Evolutionary conservation across 1,140 invertebrate species (phyloP), one percentile per base, ranked within the genome.

Genomic region (Drusus annulatus): DNA sequence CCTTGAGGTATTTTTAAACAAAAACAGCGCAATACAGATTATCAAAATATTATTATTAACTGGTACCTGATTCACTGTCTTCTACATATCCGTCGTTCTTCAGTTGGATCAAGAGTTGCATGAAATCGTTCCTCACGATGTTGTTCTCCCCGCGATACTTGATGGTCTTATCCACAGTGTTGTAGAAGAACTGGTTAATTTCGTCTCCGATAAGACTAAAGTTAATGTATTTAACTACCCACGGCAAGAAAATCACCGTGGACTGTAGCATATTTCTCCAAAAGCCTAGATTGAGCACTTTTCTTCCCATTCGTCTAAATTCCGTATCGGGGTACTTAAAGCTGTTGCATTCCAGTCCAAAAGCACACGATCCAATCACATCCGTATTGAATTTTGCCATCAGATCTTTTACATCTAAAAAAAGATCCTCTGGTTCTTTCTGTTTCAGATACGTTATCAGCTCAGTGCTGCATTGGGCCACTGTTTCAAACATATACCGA

Each of bases 401-500:
- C 0, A 86, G 7, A 3, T 87, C 85, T 76, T 85, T 86, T 1
- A 84, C 65, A 8, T 87, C 85, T 8, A 88, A 25, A 17, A 13
- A 13, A 0, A 15, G 16, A 2, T 56, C 28, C 0, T 21, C 45
- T 87, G 84, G 19, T 1, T 63, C 31, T 60, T 0, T 17, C 51
- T 15, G 85, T 78, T 4, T 85, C 83, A 4, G 89, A 74, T 51
- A 86, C 63, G 3, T 80, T 73, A 25, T 15, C 79, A 90, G 85
- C 68, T 86, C 84, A 36, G 89, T 84, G 0, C 83, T 86, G 6
- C 88, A 85, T 50, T 85, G 83, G 1, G 85, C 82, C 3, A 91
- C 84, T 3, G 88, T 84, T 5, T 87, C 84, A 31, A 89, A 84
- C 90, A 93, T 92, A 23, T 86, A 86, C 83, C 91, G 92, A 80